Conservation (phyloP, 2,113 vertebrate species). For the human (Homo sapiens) region DNA sequence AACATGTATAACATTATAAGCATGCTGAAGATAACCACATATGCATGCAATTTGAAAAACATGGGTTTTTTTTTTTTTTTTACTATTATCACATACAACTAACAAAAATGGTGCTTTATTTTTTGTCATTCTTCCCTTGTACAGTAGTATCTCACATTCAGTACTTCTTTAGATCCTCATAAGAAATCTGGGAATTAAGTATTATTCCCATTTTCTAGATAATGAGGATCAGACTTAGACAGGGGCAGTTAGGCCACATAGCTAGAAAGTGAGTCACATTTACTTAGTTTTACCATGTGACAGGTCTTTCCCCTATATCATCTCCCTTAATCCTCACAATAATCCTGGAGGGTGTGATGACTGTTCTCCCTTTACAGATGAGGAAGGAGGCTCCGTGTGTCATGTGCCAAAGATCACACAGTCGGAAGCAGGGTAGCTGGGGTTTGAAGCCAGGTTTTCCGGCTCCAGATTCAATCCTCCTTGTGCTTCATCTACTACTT, state of each 20-base stretch:
- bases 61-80: too few species aligned
- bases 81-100: not conserved
- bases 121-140: not conserved
- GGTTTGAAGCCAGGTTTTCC: not conserved
- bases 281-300: not conserved
- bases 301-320: not conserved
- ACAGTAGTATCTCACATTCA: not conserved
- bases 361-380: not conserved
- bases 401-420: rapidly evolving
- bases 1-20: not conserved
- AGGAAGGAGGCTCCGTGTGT: rapidly evolving
- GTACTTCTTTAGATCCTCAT: not conserved
- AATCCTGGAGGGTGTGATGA: not conserved
- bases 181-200: not conserved
- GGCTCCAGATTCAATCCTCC: not conserved
- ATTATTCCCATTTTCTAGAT: not conserved
- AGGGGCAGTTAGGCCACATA: not conserved
- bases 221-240: not conserved
- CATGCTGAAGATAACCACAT: not conserved
- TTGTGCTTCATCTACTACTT: not conserved
- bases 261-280: not conserved
- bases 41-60: not conserved
- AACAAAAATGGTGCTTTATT: not conserved
- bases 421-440: not conserved
- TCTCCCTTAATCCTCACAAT: not conserved